Conservation (phyloP, 2,888 invertebrate genomes). For the Tetrapedia diversipes region DNA sequence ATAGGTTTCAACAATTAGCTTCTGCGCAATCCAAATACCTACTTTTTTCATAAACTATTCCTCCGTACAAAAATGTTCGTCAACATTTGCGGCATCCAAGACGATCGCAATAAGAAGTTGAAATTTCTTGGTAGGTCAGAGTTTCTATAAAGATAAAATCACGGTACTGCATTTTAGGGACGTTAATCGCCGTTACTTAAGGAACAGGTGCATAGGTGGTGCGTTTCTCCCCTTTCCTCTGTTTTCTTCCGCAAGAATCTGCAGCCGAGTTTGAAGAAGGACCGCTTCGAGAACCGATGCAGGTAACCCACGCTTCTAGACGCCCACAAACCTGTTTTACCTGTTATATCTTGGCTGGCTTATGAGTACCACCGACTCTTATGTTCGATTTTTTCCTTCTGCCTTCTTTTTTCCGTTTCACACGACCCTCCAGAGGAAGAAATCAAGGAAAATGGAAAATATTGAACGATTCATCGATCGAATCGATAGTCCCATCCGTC, state of each 20-base stretch:
- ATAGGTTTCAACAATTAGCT: too few relatives aligned
- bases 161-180: neutral
- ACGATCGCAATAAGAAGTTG: neutral
- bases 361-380: slow-evolving; percentile 71
- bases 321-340: slow-evolving; percentile 81
- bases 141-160: slow-evolving; percentile 13
- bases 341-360: slow-evolving; percentile 75
- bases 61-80: neutral
- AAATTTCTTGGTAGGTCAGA: neutral
- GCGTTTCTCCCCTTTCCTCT: slow-evolving; percentile 38
- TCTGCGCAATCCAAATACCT: too few relatives aligned
- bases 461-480: neutral
- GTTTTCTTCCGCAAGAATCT: slow-evolving; percentile 55
- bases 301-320: slow-evolving; percentile 71
- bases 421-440: slow-evolving; percentile 3
- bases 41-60: neutral
- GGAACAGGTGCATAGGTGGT: slow-evolving; percentile 50
- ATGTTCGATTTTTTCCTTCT: slow-evolving; percentile 45
- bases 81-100: neutral
- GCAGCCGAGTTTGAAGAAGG: slow-evolving; percentile 52
- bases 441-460: slow-evolving; percentile 16
- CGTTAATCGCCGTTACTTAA: slow-evolving; percentile 45
- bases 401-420: slow-evolving; percentile 36
- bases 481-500: slow-evolving; percentile 5
- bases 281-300: slow-evolving; percentile 60